Conservation (phyloP, 2,113 vertebrate genomes). For the Balaeniceps rex region DNA sequence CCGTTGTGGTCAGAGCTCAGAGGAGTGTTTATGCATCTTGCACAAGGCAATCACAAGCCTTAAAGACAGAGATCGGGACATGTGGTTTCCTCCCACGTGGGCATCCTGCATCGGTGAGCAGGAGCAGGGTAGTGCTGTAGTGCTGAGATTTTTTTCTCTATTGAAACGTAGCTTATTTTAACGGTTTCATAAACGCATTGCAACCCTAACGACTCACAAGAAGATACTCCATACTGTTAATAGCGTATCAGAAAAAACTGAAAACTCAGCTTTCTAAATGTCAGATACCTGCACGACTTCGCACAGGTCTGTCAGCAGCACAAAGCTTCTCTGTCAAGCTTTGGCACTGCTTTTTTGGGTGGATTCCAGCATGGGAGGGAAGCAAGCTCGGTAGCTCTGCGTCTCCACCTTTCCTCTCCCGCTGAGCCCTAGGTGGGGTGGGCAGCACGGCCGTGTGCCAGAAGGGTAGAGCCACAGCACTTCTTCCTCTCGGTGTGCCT, state of each 20-base stretch:
- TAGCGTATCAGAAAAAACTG: not conserved
- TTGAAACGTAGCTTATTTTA: not conserved
- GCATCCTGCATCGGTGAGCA: not conserved
- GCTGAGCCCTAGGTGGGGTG: not conserved
- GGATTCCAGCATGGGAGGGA: not conserved
- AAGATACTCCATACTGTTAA: not conserved
- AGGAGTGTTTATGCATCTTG: not conserved
- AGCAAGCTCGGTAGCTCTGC: not conserved
- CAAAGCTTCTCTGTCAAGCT: not conserved
- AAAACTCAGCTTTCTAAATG: not conserved
- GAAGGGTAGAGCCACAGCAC: not conserved
- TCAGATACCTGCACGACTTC: rapidly evolving
- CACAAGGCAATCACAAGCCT: not conserved
- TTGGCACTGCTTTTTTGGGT: not conserved
- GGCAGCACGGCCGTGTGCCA: not conserved
- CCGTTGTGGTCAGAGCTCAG: rapidly evolving
- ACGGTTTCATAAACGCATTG: not conserved
- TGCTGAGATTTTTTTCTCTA: not conserved
- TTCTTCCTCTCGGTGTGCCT: not conserved
- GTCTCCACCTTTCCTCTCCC: not conserved
- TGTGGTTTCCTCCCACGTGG: not conserved
- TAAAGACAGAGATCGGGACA: not conserved
- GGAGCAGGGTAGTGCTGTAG: not conserved
- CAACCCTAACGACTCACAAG: not conserved
- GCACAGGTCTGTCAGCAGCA: not conserved